A percentile compares a stretch with the other conserved stretches of the same genome.
These are phyloP conservation scores for Epinephelus fuscoguttatus DNA, from an alignment of 2,113 vertebrate species.

Conservation along the genomic window DNA sequence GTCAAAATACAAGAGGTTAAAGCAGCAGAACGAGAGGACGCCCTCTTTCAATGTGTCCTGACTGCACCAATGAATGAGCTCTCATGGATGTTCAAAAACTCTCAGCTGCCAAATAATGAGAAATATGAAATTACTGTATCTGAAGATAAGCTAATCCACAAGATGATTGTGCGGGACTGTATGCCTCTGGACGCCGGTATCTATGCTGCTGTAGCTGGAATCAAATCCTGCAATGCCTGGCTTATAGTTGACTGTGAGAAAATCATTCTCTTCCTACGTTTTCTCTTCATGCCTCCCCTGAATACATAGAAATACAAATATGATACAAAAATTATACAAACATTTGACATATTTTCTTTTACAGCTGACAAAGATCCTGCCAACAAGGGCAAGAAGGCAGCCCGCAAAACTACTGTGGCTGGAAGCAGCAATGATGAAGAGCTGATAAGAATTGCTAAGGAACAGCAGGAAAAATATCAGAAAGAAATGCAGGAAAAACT, in stretches of 20 bases:
- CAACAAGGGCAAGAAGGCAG: slow-evolving; percentile 75
- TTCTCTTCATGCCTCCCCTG: not conserved
- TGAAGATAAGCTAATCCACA: slow-evolving; percentile 89
- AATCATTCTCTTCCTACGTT: not conserved
- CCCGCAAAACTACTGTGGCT: slow-evolving; percentile 78
- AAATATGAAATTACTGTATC: slow-evolving; percentile 85
- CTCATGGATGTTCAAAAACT: slow-evolving; percentile 86
- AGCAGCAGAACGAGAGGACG: slow-evolving; percentile 84
- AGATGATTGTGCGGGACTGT: slow-evolving; percentile 84
- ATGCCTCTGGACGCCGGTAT: slow-evolving; percentile 86
- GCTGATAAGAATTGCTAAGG: slow-evolving; percentile 77
- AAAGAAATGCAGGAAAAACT: slow-evolving; percentile 77
- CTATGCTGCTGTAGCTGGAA: slow-evolving; percentile 87
- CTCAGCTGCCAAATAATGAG: slow-evolving; percentile 69
- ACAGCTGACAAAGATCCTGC: slow-evolving; percentile 77
- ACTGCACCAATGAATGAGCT: slow-evolving; percentile 81
- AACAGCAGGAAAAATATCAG: slow-evolving; percentile 77
- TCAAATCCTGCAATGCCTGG: slow-evolving; percentile 89
- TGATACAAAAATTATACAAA: not conserved
- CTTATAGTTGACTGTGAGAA: slow-evolving; percentile 90
- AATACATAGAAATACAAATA: not conserved
- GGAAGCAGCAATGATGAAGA: slow-evolving; percentile 69
- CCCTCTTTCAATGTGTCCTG: slow-evolving; percentile 86
- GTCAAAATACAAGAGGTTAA: slow-evolving; percentile 82
- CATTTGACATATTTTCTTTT: not conserved